Percentiles rank a stretch among this genome's conserved stretches.
Conservation (phyloP, 2,113 vertebrate species). For the Vulpes vulpes region DNA sequence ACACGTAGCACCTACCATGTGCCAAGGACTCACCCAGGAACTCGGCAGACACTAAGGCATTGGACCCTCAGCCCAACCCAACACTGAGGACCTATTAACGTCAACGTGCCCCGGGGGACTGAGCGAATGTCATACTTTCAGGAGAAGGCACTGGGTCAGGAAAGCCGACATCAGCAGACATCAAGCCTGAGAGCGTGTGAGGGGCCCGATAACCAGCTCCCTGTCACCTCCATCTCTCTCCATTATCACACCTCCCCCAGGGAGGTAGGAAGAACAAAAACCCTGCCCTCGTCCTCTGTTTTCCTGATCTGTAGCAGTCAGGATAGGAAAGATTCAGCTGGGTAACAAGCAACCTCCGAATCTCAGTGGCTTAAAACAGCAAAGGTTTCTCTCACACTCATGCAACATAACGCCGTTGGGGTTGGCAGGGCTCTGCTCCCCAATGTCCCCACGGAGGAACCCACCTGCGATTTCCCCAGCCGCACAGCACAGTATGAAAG, state of each 20-base stretch:
- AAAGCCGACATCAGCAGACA: neutral
- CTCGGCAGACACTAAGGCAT: fast-evolving
- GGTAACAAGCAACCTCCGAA: neutral
- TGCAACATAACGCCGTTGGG: fast-evolving
- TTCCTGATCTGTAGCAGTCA: neutral
- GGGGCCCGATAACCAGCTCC: neutral
- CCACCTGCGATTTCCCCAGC: too few species aligned
- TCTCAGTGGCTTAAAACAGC: neutral
- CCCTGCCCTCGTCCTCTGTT: neutral
- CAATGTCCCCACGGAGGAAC: neutral
- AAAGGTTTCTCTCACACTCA: neutral
- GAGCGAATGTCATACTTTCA: neutral
- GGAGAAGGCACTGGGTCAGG: neutral
- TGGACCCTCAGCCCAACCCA: neutral
- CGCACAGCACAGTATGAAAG: neutral
- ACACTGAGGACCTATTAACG: neutral
- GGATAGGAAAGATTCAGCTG: neutral
- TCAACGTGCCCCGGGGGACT: fast-evolving
- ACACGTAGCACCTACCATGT: fast-evolving
- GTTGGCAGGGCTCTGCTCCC: neutral
- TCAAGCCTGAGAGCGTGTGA: neutral
- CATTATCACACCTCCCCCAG: neutral
- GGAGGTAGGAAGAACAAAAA: neutral
- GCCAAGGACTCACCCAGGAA: neutral
- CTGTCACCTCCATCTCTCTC: neutral